Base-by-base conservation (phyloP, 2,113 vertebrate genomes). In the Condylura cristata region DNA sequence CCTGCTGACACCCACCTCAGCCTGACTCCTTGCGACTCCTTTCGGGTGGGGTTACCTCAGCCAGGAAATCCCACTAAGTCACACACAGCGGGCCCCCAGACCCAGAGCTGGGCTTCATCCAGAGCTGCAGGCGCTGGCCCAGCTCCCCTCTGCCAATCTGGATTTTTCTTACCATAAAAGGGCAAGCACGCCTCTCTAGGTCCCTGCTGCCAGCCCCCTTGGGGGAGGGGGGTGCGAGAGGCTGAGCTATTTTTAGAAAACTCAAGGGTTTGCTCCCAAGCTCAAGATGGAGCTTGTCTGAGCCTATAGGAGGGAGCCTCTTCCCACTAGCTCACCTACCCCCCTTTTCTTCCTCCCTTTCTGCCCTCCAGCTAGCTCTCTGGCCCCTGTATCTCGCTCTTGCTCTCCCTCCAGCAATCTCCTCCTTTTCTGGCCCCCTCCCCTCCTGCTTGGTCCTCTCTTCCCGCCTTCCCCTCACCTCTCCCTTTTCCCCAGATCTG, bases 161-260 rank as follows among this genome's bases (percentile, higher is more conserved):
- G 97, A 96, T 97, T 98, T 93, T 96, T 93, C 91, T 98, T 98
- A 98, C 98, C 98, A 98, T 99, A 99, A 98, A 99, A 98, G 98
- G 97, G 44, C 98, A 98, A 98, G 98, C 94, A 4, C 86, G 96
- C 81, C 94, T 97, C 89, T 81, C 86, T 46, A 3, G 10, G 20
- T 78, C 96, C 96, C 90, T 30, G 88, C 88, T 90, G 93, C 96
- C 96, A 96, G 93, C 93, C 92, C 93, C 8, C 95, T 97, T 98
- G 98, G 98, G 98, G 98, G 98, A 97, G n/a, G n/a, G n/a, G n/a
- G n/a, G n/a, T n/a, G n/a, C n/a, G n/a, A n/a, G 98, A 98, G 97
- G 97, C 98, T 96, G 97, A 92, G 95, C 97, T 99, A 99, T 99
- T 98, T 99, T 98, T 99, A 98, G 98, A 75, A 95, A 97, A 97